These are phyloP conservation scores for Ardeotis arabs DNA, from an alignment of 2,113 vertebrate species.

Conservation along the genomic window DNA sequence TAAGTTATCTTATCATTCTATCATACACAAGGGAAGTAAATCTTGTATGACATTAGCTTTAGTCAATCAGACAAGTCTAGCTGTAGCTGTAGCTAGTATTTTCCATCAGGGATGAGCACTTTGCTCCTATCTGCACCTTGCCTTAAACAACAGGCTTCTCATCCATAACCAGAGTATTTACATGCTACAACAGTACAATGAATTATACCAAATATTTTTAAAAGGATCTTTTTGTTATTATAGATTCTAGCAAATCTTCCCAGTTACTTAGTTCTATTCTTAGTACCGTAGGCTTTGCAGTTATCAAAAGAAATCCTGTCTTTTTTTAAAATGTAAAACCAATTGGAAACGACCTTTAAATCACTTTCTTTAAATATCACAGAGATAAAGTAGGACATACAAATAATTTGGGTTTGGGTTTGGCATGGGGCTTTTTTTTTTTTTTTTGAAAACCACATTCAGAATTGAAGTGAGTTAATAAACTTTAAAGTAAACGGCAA, in stretches of 20 bases:
- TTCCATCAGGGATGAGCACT: background rate
- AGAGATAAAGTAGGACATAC: background rate
- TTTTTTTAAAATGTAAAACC: background rate
- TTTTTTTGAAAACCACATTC: background rate
- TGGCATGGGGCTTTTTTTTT: background rate
- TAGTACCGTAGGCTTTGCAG: background rate
- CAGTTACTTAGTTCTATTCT: background rate
- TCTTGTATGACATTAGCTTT: background rate
- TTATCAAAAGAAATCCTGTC: background rate
- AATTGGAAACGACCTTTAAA: background rate
- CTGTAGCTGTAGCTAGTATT: background rate
- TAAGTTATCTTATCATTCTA: background rate
- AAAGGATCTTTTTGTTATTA: background rate
- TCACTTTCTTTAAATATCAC: background rate
- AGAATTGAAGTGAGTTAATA: background rate
- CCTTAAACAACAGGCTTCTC: background rate
- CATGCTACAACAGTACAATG: background rate
- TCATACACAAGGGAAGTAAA: background rate
- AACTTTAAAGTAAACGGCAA: background rate
- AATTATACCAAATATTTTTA: background rate
- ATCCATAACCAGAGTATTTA: background rate
- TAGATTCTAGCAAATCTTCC: background rate
- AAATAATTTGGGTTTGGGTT: background rate
- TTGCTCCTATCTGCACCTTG: background rate
- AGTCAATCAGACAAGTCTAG: background rate